Conservation (phyloP, 2,797 vertebrate genomes). For the Notolepis coatsorum region DNA sequence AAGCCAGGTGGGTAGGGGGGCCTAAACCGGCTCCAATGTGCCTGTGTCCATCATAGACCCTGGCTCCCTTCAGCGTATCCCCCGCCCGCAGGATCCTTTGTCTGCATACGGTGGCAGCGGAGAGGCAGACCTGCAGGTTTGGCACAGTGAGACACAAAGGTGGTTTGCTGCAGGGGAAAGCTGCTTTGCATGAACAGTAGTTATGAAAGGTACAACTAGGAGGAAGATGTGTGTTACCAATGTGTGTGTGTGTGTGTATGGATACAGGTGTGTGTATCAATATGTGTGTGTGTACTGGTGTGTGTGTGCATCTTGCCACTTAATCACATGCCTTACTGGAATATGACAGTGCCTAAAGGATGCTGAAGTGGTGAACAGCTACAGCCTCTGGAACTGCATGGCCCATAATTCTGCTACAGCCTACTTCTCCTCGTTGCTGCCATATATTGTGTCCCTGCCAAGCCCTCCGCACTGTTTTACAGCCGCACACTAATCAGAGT, state of each 20-base stretch:
- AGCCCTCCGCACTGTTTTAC: background rate
- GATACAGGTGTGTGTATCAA: too few relatives aligned
- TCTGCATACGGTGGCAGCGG: conserved; percentile 53
- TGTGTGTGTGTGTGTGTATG: background rate
- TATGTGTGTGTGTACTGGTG: background rate
- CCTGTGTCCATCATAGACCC: conserved; percentile 64
- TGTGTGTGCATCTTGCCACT: too few relatives aligned
- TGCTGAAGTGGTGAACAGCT: conserved; percentile 8
- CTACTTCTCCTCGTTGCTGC: too few relatives aligned
- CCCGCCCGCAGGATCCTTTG: conserved; percentile 62
- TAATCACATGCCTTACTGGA: too few relatives aligned
- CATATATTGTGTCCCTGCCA: too few relatives aligned
- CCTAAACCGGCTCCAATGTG: conserved; percentile 57
- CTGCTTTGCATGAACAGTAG: conserved; percentile 53
- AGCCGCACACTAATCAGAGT: background rate
- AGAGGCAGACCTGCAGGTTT: conserved; percentile 61
- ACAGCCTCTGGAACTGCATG: background rate
- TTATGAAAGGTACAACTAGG: conserved; percentile 38
- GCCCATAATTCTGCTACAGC: background rate
- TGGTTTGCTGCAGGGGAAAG: conserved; percentile 52
- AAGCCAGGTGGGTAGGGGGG: conserved; percentile 63
- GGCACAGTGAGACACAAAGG: conserved; percentile 62
- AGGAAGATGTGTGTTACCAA: conserved; percentile 7
- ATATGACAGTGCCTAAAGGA: background rate
- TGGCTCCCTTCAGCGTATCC: conserved; percentile 46